Base-by-base conservation (phyloP, 2,888 invertebrate genomes). In the Diabrotica balteata region DNA sequence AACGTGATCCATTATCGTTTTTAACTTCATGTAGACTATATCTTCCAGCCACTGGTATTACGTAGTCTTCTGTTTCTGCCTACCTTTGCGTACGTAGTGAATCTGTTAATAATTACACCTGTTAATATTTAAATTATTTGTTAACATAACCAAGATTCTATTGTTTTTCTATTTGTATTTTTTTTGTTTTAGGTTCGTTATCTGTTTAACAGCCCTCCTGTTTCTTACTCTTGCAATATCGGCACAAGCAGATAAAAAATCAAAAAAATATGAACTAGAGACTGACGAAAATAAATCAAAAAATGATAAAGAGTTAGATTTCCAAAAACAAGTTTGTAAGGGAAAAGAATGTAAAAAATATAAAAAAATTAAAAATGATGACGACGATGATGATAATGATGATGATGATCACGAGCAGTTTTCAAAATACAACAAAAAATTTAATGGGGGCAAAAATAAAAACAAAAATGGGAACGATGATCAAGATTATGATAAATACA, bases 321-420 rank as follows among this genome's bases (percentile, higher is more conserved):
- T 46, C 22, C 32, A 61, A 45, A 69, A 61, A 64, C 55, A 65
- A 62, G 45, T 63, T 11, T 65, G 59, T 10, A 60, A 53, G 10
- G 46, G 50, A 5, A 68, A 60, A 52, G 57, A 51, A 10, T 67
- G 65, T 44, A 57, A 62, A 46, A 58, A 70, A 50, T 17, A 8
- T 17, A 64, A 66, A 32, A 60, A 61, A 55, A 42, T 42, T 8
- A 57, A 60, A 58, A 51, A 65, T 58, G 59, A 66, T 43, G 55
- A 66, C 50, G 63, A 67, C 49, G 58, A 65, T 17, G 65, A 61
- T 22, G 65, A 61, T 22, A 60, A 66, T 22, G 54, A 59, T 43
- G 11, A 66, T 22, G 54, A 59, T 43, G 11, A 32, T 45, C 57
- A 62, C n/a, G 51, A 67, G 43, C 43, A n/a, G 17, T 57, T 43